These are phyloP conservation scores for fruit fly (Drosophila melanogaster) DNA, from an alignment of 1,140 invertebrate genomes.

Conservation along the genomic window Release_6_plus_ISO1_MT NC_004354.4:11156001-11156500, in stretches of 20 bases:
- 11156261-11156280: conserved; percentile 73
- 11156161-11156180: conserved; percentile 47
- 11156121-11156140: conserved; percentile 21
- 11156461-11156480: neutral
- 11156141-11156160: conserved; percentile 39
- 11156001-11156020: neutral
- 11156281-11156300: conserved; percentile 53
- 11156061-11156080: conserved; percentile 9
- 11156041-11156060: conserved; percentile 24
- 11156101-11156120: conserved; percentile 64
- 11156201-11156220: conserved; percentile 42
- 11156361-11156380: no score
- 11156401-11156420: no score
- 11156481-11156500: neutral
- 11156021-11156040: conserved; percentile 37
- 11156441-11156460: no score
- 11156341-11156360: neutral
- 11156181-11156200: conserved; percentile 51
- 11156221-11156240: conserved; percentile 29
- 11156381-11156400: neutral
- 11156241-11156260: conserved; percentile 8
- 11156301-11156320: conserved; percentile 22
- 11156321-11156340: neutral
- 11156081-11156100: conserved; percentile 59
- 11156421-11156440: no score